phyloP scores from a whole-genome alignment of 1,140 invertebrate species.

The Camponotus floridanus region DNA sequence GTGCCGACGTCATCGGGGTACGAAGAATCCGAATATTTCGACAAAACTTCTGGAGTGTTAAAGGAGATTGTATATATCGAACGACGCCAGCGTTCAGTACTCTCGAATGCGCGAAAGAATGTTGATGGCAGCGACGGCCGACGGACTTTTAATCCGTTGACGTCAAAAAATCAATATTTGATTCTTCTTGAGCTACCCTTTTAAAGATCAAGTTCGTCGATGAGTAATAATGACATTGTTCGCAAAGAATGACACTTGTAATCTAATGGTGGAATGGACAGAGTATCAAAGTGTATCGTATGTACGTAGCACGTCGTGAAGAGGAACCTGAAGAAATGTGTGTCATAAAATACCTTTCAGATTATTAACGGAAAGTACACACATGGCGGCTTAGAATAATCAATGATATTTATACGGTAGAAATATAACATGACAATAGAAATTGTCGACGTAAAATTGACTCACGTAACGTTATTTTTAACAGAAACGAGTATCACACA shows the following conservation, averaged over 20 bases:
- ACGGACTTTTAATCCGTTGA: background rate
- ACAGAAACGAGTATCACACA: background rate
- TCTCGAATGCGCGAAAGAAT: background rate
- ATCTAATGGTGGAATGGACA: background rate
- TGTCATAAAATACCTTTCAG: background rate
- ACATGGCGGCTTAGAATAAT: conserved; percentile 13
- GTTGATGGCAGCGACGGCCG: background rate
- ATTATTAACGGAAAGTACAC: background rate
- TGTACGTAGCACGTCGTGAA: background rate
- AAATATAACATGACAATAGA: background rate
- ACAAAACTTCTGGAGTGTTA: background rate
- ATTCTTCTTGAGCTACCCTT: background rate
- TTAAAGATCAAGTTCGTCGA: background rate
- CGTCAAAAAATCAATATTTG: background rate
- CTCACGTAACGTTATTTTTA: background rate
- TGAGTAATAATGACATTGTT: no score
- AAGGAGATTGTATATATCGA: background rate
- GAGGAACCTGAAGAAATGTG: background rate
- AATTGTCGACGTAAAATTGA: conserved; percentile 6
- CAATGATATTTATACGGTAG: background rate
- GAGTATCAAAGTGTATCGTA: background rate
- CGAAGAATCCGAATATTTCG: background rate
- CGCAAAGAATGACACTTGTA: background rate
- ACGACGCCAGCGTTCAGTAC: background rate
- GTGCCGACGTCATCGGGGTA: background rate